A percentile compares a stretch with the other conserved stretches of the same genome.
phyloP scores from a whole-genome alignment of 2,797 vertebrate genomes.

The Malurus leucopterus region DNA sequence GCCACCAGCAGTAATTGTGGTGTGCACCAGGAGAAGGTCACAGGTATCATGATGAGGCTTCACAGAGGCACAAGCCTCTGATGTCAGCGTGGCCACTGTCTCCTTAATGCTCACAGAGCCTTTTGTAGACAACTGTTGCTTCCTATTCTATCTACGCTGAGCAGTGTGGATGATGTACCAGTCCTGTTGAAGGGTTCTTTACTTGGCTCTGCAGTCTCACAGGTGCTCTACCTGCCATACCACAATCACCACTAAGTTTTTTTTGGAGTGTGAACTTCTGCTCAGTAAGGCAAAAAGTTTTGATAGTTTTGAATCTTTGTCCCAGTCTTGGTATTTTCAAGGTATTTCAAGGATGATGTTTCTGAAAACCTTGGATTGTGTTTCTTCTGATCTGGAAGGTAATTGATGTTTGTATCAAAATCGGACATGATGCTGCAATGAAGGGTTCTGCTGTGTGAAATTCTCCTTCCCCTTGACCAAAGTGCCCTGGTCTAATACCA shows the following conservation, averaged over 20 bases:
- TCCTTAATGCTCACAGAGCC: not conserved
- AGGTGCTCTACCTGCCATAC: fast-evolving
- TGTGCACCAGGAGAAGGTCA: not conserved
- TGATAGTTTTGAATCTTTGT: not conserved
- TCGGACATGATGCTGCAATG: not conserved
- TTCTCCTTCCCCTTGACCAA: not conserved
- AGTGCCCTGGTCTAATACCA: not conserved
- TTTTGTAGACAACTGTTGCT: not conserved
- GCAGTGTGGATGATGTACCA: not conserved
- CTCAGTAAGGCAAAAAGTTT: not conserved
- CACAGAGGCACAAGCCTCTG: not conserved
- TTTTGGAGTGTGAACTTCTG: not conserved
- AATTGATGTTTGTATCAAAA: not conserved
- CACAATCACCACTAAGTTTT: not conserved
- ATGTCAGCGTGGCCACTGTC: fast-evolving
- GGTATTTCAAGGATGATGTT: not conserved
- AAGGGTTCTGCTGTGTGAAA: not conserved
- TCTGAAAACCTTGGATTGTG: not conserved
- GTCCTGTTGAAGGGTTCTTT: not conserved
- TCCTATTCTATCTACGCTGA: not conserved
- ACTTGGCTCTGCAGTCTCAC: not conserved
- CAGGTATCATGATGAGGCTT: not conserved
- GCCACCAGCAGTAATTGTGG: not conserved
- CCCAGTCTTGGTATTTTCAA: not conserved
- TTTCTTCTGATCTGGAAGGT: not conserved